Conservation (phyloP, 2,888 invertebrate species). For the Aphodius granarius region DNA sequence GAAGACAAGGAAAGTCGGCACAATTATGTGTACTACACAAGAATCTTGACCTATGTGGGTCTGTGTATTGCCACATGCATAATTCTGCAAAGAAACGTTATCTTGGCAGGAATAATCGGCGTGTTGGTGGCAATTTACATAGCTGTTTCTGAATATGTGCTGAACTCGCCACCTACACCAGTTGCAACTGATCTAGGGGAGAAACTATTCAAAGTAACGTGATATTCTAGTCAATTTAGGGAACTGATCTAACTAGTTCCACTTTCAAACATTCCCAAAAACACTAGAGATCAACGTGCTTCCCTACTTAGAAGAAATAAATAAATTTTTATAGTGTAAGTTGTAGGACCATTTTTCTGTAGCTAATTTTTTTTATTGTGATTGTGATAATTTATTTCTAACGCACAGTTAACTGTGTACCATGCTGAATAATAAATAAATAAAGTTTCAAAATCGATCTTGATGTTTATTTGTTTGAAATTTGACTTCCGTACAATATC, state of each 20-base stretch:
- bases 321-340: neutral
- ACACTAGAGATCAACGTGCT: neutral
- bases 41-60: slow-evolving; percentile 85
- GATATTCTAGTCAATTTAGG: neutral
- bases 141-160: slow-evolving; percentile 81
- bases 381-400: neutral
- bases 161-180: slow-evolving; percentile 46
- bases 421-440: no score
- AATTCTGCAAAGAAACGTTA: slow-evolving; percentile 78
- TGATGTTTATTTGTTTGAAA: no score
- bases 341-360: neutral
- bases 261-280: neutral
- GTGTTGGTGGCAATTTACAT: slow-evolving; percentile 81
- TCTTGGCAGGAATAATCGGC: slow-evolving; percentile 77
- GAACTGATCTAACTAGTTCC: neutral
- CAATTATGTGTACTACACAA: slow-evolving; percentile 61
- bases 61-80: slow-evolving; percentile 83
- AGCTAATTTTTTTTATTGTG: neutral
- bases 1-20: slow-evolving; percentile 57
- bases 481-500: no score
- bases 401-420: neutral
- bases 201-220: slow-evolving; percentile 34
- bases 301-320: neutral
- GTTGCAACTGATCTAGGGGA: slow-evolving; percentile 43
- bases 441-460: no score